Percentiles rank a stretch among this genome's conserved stretches.
phyloP scores from a whole-genome alignment of 2,888 invertebrate species.

The Heteromyza rotundicornis region DNA sequence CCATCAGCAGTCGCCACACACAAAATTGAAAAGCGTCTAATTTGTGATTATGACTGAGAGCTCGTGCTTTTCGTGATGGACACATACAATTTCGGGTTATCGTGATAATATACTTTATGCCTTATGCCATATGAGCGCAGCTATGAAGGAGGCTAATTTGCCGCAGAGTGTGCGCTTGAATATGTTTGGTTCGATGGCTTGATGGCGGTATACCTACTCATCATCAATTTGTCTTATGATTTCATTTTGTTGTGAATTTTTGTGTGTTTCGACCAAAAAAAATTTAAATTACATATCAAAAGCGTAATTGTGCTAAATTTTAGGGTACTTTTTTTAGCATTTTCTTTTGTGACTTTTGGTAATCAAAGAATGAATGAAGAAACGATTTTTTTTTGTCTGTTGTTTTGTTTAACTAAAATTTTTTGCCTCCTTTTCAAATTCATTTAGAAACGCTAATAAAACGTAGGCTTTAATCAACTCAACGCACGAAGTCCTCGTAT shows the following conservation, averaged over 20 bases:
- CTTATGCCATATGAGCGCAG: too few relatives aligned
- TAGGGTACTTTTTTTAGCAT: neutral
- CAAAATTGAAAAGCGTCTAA: conserved; percentile 50
- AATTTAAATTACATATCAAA: neutral
- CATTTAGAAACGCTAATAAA: conserved; percentile 16
- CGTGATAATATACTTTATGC: neutral
- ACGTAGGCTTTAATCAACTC: conserved; percentile 15
- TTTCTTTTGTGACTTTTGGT: neutral
- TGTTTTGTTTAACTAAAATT: too few relatives aligned
- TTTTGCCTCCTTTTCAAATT: neutral
- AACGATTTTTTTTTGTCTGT: too few relatives aligned
- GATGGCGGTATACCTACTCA: too few relatives aligned
- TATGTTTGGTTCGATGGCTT: too few relatives aligned
- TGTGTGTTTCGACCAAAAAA: too few relatives aligned
- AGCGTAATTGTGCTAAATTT: conserved; percentile 2
- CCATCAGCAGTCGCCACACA: neutral
- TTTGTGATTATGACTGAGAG: conserved; percentile 48
- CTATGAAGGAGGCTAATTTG: too few relatives aligned
- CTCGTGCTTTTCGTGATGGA: conserved; percentile 41
- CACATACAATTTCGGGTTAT: neutral
- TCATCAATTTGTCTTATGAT: too few relatives aligned
- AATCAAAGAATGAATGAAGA: neutral
- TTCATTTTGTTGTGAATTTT: too few relatives aligned
- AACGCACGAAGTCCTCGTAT: neutral
- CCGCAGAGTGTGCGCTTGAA: too few relatives aligned